These are phyloP conservation scores for Chelonus insularis DNA, from an alignment of 1,140 invertebrate genomes.

Conservation along the genomic window DNA sequence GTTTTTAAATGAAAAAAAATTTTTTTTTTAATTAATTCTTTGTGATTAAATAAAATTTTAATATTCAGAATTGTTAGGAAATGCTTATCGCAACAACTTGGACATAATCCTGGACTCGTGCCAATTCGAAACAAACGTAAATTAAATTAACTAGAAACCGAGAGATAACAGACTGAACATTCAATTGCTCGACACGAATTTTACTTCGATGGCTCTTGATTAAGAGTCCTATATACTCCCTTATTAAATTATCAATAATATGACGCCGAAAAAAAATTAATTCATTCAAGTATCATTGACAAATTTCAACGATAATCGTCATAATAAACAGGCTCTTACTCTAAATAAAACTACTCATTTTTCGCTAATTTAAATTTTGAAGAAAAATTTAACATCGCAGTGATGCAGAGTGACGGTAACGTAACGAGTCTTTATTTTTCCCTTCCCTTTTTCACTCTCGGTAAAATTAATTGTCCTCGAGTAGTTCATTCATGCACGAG, in stretches of 20 bases:
- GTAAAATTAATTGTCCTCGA: constrained; percentile 20
- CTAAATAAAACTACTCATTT: too few species aligned
- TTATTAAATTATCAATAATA: too few species aligned
- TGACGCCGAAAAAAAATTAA: not conserved
- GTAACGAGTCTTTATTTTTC: not conserved
- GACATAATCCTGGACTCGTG: constrained; percentile 32
- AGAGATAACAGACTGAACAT: constrained; percentile 30
- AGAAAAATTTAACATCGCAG: not conserved
- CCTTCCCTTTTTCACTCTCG: not conserved
- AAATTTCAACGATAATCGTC: too few species aligned
- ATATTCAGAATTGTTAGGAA: not conserved
- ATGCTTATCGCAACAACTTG: not conserved
- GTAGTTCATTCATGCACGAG: not conserved
- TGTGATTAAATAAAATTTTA: too few species aligned
- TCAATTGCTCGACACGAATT: constrained; percentile 4
- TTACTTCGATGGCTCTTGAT: not conserved
- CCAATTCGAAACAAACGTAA: constrained; percentile 39
- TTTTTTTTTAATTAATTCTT: too few species aligned
- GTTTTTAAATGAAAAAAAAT: too few species aligned
- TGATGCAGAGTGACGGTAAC: not conserved
- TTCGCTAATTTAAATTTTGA: not conserved
- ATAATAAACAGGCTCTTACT: too few species aligned
- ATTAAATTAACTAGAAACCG: constrained; percentile 47
- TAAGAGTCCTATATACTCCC: too few species aligned
- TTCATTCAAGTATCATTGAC: not conserved